Percentiles rank a stretch among this genome's conserved stretches.
Conservation (phyloP, 2,888 invertebrate species). For the Drosophila buzzatii region DNA sequence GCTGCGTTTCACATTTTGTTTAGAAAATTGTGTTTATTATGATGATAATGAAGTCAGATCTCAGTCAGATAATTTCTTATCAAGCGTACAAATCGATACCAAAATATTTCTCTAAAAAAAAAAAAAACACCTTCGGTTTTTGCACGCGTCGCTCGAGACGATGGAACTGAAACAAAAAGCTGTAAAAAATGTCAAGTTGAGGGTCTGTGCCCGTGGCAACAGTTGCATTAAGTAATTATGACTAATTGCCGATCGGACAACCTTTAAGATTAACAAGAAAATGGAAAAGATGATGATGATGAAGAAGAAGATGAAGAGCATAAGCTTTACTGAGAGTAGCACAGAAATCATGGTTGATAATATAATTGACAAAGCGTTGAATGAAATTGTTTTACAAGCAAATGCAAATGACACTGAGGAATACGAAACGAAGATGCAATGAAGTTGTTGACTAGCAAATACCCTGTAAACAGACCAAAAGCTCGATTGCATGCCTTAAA, state of each 20-base stretch:
- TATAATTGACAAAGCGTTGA: slow-evolving; percentile 26
- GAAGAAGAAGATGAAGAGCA: slow-evolving; percentile 11
- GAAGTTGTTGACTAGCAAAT: neutral
- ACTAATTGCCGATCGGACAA: slow-evolving; percentile 60
- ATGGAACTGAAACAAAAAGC: slow-evolving; percentile 8
- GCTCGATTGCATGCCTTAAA: no score
- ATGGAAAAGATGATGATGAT: slow-evolving; percentile 6
- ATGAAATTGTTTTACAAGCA: slow-evolving; percentile 39
- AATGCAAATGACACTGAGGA: slow-evolving; percentile 31
- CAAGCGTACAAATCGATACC: slow-evolving; percentile 14
- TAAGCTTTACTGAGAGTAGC: slow-evolving; percentile 2
- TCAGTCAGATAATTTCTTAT: slow-evolving; percentile 33
- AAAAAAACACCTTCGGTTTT: slow-evolving; percentile 15
- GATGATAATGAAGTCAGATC: slow-evolving; percentile 34
- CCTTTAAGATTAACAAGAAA: slow-evolving; percentile 32
- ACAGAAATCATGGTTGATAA: neutral
- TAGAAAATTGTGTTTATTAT: slow-evolving; percentile 30
- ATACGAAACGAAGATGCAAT: neutral
- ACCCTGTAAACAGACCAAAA: slow-evolving; percentile 1
- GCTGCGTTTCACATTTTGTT: slow-evolving; percentile 21
- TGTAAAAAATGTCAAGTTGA: slow-evolving; percentile 52
- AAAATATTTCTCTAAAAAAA: neutral
- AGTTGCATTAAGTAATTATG: slow-evolving; percentile 60
- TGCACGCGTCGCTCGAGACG: slow-evolving; percentile 28
- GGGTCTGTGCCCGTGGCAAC: slow-evolving; percentile 53